Conservation (phyloP, 1,140 invertebrate species). For the Drosophila ambigua region DNA sequence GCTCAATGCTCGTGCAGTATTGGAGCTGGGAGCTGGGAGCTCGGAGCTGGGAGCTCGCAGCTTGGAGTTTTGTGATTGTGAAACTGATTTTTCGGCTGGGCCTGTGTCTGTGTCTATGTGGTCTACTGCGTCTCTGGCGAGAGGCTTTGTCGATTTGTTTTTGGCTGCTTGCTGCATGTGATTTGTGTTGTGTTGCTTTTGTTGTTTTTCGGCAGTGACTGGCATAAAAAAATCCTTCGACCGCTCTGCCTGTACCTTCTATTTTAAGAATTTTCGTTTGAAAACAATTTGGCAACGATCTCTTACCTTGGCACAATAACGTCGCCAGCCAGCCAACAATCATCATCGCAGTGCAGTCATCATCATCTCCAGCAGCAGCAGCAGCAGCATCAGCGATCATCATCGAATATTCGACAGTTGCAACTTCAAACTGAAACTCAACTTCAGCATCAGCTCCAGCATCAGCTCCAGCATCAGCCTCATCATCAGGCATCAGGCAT, state of each 20-base stretch:
- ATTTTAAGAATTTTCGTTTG: constrained; percentile 67
- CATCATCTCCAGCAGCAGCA: constrained; percentile 20
- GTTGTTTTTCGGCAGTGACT: constrained; percentile 65
- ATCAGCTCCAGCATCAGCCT: constrained; percentile 6
- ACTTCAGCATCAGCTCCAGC: neutral
- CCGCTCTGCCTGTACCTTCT: constrained; percentile 34
- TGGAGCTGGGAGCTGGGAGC: constrained; percentile 25
- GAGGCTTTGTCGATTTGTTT: constrained; percentile 47
- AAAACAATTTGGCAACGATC: constrained; percentile 74
- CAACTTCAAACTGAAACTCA: constrained; percentile 28
- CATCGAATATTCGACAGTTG: constrained; percentile 63
- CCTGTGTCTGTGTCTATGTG: neutral
- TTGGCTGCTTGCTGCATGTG: constrained; percentile 39
- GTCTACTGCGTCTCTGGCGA: constrained; percentile 20
- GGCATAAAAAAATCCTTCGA: constrained; percentile 68
- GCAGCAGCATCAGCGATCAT: constrained; percentile 26
- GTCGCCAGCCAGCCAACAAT: constrained; percentile 41
- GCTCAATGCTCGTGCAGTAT: constrained; percentile 29
- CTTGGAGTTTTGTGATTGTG: constrained; percentile 44
- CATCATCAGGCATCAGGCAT: neutral
- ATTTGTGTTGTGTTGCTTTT: neutral
- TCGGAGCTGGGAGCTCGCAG: constrained; percentile 5
- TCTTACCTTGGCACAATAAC: constrained; percentile 81
- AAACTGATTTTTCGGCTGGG: constrained; percentile 41
- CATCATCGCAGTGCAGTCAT: constrained; percentile 21